These are phyloP conservation scores for Poeciliopsis infans DNA, from an alignment of 2,797 vertebrate species.

Conservation along the genomic window DNA sequence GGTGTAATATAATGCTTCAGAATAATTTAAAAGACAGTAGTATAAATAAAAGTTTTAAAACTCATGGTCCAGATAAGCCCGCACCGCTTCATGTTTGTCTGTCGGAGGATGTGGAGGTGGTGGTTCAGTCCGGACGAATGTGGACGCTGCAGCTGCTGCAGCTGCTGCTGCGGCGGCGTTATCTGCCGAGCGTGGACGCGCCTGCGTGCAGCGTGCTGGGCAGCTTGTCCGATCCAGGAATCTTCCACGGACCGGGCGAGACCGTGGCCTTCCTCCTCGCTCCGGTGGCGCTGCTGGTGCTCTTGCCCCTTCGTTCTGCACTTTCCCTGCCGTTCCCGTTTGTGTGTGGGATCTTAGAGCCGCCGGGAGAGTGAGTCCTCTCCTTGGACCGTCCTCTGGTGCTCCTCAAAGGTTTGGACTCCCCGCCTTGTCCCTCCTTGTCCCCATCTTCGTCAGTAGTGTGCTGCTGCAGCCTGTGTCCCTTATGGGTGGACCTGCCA, in stretches of 20 bases:
- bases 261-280: slow-evolving; percentile 89
- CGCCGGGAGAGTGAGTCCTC: slow-evolving; percentile 72
- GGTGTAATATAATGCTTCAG: slow-evolving; percentile 85
- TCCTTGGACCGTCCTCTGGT: slow-evolving; percentile 82
- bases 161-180: slow-evolving; percentile 69
- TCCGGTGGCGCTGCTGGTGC: slow-evolving; percentile 63
- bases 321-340: slow-evolving; percentile 76
- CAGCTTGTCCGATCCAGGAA: slow-evolving; percentile 95
- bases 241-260: slow-evolving; percentile 97
- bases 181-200: slow-evolving; percentile 93
- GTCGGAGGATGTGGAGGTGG: slow-evolving; percentile 48
- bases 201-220: slow-evolving; percentile 89
- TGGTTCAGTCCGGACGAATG: slow-evolving; percentile 20
- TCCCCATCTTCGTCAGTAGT: slow-evolving; percentile 74
- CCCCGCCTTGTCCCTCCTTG: slow-evolving; percentile 77
- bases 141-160: slow-evolving; percentile 13
- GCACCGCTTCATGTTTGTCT: slow-evolving; percentile 55
- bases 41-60: slow-evolving; percentile 86
- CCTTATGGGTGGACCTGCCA: slow-evolving; percentile 86
- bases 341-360: slow-evolving; percentile 70
- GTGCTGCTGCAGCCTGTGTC: slow-evolving; percentile 73
- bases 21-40: slow-evolving; percentile 94
- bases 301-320: slow-evolving; percentile 77
- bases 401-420: slow-evolving; percentile 78
- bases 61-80: slow-evolving; percentile 74